phyloP scores from a whole-genome alignment of 1,140 invertebrate species.

The Notospermus geniculatus region DNA sequence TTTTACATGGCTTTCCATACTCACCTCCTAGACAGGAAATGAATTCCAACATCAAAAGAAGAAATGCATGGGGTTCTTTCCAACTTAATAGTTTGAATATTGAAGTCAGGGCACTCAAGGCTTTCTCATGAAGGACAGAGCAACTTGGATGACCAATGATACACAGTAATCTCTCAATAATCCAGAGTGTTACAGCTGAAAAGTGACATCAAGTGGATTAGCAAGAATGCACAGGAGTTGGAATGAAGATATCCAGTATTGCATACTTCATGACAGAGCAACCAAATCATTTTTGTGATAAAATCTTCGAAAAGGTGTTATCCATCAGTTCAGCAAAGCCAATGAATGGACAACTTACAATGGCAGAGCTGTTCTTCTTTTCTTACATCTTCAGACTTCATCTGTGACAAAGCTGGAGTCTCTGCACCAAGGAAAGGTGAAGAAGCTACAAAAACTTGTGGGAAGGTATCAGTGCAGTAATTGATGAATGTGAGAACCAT shows the following conservation, averaged over 20 bases:
- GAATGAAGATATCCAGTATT: too few species aligned
- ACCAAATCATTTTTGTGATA: too few species aligned
- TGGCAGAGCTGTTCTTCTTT: slow-evolving; percentile 25
- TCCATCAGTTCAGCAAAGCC: background rate
- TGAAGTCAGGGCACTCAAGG: slow-evolving; percentile 13
- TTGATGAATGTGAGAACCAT: too few species aligned
- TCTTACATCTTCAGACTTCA: slow-evolving; percentile 19
- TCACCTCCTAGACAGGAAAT: slow-evolving; percentile 20
- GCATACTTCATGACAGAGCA: too few species aligned
- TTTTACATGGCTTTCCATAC: background rate
- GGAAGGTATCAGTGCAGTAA: background rate
- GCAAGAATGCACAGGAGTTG: too few species aligned
- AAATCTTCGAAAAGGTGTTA: background rate
- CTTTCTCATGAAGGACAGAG: slow-evolving; percentile 14
- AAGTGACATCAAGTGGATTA: slow-evolving; percentile 4
- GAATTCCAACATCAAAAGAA: slow-evolving; percentile 21
- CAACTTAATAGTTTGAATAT: slow-evolving; percentile 20
- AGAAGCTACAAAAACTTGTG: slow-evolving; percentile 1
- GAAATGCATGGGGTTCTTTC: slow-evolving; percentile 22
- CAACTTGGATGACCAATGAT: slow-evolving; percentile 23
- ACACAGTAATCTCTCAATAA: slow-evolving; percentile 21
- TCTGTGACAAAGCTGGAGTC: slow-evolving; percentile 2
- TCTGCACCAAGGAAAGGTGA: background rate
- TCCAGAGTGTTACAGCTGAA: slow-evolving; percentile 33
- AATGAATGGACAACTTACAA: slow-evolving; percentile 9